These are phyloP conservation scores for Fregata magnificens DNA, from an alignment of 2,113 vertebrate species.

Conservation along the genomic window DNA sequence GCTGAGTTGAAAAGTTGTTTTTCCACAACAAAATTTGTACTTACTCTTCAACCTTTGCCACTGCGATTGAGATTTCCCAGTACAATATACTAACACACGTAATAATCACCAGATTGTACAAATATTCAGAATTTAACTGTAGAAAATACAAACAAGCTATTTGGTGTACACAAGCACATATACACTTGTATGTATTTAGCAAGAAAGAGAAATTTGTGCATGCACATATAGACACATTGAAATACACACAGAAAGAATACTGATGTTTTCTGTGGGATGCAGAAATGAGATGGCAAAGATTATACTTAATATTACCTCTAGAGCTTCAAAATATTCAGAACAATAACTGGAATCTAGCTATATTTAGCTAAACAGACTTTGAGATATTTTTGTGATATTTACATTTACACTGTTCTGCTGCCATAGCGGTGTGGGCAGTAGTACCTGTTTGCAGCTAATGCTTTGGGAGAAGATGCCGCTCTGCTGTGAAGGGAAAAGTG, in stretches of 20 bases:
- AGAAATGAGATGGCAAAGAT: background rate
- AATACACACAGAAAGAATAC: background rate
- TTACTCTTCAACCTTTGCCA: background rate
- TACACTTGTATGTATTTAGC: background rate
- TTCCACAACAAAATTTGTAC: background rate
- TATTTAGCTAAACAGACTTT: background rate
- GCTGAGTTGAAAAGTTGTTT: background rate
- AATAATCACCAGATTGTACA: background rate
- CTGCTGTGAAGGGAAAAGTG: background rate
- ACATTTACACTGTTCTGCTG: background rate
- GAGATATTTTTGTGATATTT: background rate
- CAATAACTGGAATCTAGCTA: background rate
- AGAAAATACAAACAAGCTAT: background rate
- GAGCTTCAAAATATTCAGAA: background rate
- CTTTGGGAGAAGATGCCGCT: background rate
- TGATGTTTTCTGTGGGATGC: background rate
- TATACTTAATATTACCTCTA: background rate
- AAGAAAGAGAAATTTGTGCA: background rate
- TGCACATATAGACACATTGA: background rate
- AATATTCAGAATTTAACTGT: background rate
- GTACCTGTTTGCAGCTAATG: background rate
- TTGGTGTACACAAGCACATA: background rate
- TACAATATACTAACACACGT: background rate
- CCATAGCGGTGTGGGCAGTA: rapidly evolving
- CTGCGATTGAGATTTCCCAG: background rate